These are phyloP conservation scores for Mus caroli DNA, from an alignment of 2,797 vertebrate genomes.

Conservation along the genomic window DNA sequence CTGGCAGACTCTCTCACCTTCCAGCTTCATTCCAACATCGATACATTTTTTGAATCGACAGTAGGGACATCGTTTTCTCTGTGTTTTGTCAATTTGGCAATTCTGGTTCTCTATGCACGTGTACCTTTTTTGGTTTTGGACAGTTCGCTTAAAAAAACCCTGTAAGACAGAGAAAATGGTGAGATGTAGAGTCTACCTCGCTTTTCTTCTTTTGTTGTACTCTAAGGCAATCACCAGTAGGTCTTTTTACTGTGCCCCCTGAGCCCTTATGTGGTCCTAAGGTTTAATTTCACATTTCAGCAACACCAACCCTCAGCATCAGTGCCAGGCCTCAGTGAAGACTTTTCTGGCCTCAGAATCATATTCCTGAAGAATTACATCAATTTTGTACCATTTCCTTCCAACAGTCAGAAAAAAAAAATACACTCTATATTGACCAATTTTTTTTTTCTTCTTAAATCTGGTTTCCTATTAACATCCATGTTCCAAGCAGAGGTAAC, in stretches of 20 bases:
- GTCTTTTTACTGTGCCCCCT: conserved; percentile 35
- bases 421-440: not conserved
- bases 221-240: conserved; percentile 73
- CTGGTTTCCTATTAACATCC: conserved; percentile 42
- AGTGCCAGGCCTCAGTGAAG: conserved; percentile 27
- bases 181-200: conserved; percentile 1
- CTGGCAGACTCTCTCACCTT: conserved; percentile 92
- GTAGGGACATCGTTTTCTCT: conserved; percentile 98
- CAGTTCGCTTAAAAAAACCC: conserved; percentile 99
- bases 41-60: conserved; percentile 99
- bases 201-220: conserved; percentile 75
- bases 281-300: conserved; percentile 74
- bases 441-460: not conserved
- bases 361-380: conserved; percentile 65
- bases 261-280: conserved; percentile 66
- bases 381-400: conserved; percentile 46
- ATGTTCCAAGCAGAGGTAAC: conserved; percentile 28
- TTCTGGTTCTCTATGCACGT: conserved; percentile 99
- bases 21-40: conserved; percentile 98
- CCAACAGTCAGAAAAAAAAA: conserved; percentile 19
- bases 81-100: conserved; percentile 99
- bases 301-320: conserved; percentile 65
- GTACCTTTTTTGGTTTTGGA: conserved; percentile 99
- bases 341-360: conserved; percentile 33
- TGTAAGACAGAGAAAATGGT: conserved; percentile 89